Base-by-base conservation (phyloP, 2,888 invertebrate species). In the Melangyna quadrimaculata region DNA sequence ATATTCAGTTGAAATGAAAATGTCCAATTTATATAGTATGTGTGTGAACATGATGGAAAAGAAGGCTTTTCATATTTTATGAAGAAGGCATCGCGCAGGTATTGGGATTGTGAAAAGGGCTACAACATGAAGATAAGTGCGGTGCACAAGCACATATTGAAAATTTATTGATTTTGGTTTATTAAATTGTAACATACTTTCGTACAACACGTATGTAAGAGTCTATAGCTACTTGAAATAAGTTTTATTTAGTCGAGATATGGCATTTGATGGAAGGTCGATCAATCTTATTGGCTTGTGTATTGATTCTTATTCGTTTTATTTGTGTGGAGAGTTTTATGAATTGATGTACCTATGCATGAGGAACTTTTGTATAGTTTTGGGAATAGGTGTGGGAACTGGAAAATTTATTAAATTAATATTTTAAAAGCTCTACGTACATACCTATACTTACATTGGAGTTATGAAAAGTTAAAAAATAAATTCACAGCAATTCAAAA, bases 1-100 rank as follows among this genome's bases (percentile, higher is more conserved):
- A 67, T 48, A 67, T 67, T 67, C 51, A 67, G 48, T 67, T 51
- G 17, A 35, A 67, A 67, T 67, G 67, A 51, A 67, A 51, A 48
- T 48, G 67, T 24, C 67, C 67, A 67, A 67, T 10, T 35, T 22
- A 22, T 24, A 14, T 19, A 10, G 17, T 8, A 8, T 14, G 19
- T 24, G 51, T 67, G 67, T 67, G 48, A 67, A 67, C 51, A 67
- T 35, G 35, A 51, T 35, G 35, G 29, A 67, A 35, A 7, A 7
- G n/a, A 35, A 35, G 51, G 35, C 10, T 35, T 35, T 67, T 51
- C 32, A 51, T 67, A 51, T 67, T 67, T 67, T 67, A 67, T 67
- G n/a, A 48, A 67, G 22, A 67, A 67, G 22, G 45, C 17, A 40
- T 12, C n/a, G n/a, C n/a, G n/a, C 24, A 55, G 29, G 1, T 17